Evolutionary conservation across 2,888 invertebrate genomes (phyloP), one percentile per base, ranked within the genome.

Genomic region (Hydrotaea cyrtoneurina): DNA sequence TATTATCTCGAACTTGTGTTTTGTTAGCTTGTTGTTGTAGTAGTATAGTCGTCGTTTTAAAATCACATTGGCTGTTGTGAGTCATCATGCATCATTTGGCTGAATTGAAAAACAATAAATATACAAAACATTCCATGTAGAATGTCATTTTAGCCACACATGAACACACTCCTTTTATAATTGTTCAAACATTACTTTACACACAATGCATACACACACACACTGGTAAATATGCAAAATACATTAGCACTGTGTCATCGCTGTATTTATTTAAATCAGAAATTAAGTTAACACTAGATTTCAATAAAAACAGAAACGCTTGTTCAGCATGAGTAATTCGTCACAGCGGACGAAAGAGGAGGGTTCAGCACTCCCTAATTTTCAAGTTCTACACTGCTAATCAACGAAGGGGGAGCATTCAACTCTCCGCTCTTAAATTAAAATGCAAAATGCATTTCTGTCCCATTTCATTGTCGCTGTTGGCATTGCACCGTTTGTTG

Each of bases 21-120:
- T 19, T 21, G 19, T 19, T 55, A 2, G 55, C 2, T 31, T 55
- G 55, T 15, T 5, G 23, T n/a, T 59, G 59, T 59, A 26, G 23
- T n/a, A n/a, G n/a, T n/a, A n/a, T n/a, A n/a, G n/a, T n/a, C n/a
- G n/a, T 59, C 11, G 13, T 59, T 26, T 11, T 11, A 23, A 59
- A 26, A 59, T 59, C 59, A 59, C 23, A 26, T 13, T 19, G 39
- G 39, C 36, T 19, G 62, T 39, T 50, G 43, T 85, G 82, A 85
- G 43, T 85, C 85, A 85, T 79, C 75, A 76, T 76, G 76, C 81
- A 78, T 81, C 79, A 82, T 85, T 85, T 76, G 53, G 64, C 21
- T 23, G 64, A 83, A 57, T 72, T 10, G 39, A n/a, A 73, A 79
- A 46, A 72, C 11, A 71, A 71, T 78, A 78, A 66, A 69, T 55